Evolutionary conservation across 2,797 vertebrate species (phyloP).

Genomic region (Chaenodraco wilsoni): DNA sequence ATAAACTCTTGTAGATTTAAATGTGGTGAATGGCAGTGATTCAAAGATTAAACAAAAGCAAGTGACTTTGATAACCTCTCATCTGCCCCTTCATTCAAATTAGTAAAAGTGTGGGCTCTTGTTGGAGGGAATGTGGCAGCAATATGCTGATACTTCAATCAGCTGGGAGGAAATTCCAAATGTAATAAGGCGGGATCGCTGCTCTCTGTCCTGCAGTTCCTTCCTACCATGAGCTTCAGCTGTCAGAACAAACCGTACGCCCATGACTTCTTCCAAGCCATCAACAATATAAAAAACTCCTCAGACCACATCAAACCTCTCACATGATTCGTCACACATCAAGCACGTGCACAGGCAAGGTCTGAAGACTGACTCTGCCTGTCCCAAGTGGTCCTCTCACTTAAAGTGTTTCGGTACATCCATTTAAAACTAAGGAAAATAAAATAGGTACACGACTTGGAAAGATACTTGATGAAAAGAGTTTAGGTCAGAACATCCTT

Average conservation of each 20-base stretch:
- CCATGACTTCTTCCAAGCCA: constrained; percentile 64
- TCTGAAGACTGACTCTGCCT: constrained; percentile 30
- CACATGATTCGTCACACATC: constrained; percentile 43
- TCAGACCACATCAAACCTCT: constrained; percentile 76
- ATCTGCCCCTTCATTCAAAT: constrained; percentile 70
- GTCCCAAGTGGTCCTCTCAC: constrained; percentile 23
- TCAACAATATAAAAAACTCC: constrained; percentile 72
- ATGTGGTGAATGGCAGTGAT: constrained; percentile 62
- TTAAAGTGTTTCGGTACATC: constrained; percentile 4
- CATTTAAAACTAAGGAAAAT: background rate
- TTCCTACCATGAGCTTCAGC: constrained; percentile 54
- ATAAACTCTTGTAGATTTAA: constrained; percentile 48
- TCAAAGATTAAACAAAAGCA: constrained; percentile 72
- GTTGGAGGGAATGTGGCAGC: constrained; percentile 79
- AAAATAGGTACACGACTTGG: background rate
- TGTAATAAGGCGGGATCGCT: constrained; percentile 76
- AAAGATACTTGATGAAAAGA: constrained; percentile 20
- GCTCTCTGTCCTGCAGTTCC: constrained; percentile 55
- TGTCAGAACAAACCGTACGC: constrained; percentile 45
- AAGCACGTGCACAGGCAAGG: constrained; percentile 35
- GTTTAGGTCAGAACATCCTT: constrained; percentile 25
- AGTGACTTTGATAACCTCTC: constrained; percentile 69
- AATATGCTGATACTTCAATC: constrained; percentile 85
- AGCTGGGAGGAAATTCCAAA: constrained; percentile 83
- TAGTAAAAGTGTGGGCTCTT: constrained; percentile 73